Evolutionary conservation across 2,888 invertebrate genomes (phyloP).

Genomic region (Archips xylosteana): DNA sequence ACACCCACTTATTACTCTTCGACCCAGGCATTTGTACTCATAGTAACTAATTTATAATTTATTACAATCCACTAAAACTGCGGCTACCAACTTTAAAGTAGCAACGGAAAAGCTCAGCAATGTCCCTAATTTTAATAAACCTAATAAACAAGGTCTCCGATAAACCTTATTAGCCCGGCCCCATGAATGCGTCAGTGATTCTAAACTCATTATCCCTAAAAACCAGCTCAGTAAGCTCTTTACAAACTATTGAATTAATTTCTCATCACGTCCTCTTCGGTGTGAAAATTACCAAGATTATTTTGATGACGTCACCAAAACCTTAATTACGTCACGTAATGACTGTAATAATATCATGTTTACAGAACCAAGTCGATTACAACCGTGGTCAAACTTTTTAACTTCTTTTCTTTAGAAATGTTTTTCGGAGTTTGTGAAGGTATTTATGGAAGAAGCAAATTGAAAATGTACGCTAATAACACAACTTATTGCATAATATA

Average conservation of each 20-base stretch:
- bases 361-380: constrained; percentile 16
- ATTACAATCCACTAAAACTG: background rate
- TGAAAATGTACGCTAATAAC: background rate
- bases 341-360: constrained; percentile 28
- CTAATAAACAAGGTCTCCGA: background rate
- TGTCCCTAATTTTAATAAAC: background rate
- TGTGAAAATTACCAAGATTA: constrained; percentile 57
- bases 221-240: constrained; percentile 62
- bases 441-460: background rate
- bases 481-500: background rate
- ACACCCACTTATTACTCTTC: background rate
- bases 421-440: background rate
- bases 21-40: background rate
- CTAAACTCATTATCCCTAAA: constrained; percentile 62
- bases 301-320: constrained; percentile 33
- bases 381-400: background rate
- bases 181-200: constrained; percentile 35
- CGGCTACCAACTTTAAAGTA: background rate
- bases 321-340: constrained; percentile 20
- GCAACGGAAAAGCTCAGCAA: background rate
- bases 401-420: background rate
- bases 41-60: background rate
- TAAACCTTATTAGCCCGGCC: background rate
- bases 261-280: constrained; percentile 50
- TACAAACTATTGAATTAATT: constrained; percentile 52